phyloP scores from a whole-genome alignment of 2,888 invertebrate genomes.

The Aleiodes testaceus region DNA sequence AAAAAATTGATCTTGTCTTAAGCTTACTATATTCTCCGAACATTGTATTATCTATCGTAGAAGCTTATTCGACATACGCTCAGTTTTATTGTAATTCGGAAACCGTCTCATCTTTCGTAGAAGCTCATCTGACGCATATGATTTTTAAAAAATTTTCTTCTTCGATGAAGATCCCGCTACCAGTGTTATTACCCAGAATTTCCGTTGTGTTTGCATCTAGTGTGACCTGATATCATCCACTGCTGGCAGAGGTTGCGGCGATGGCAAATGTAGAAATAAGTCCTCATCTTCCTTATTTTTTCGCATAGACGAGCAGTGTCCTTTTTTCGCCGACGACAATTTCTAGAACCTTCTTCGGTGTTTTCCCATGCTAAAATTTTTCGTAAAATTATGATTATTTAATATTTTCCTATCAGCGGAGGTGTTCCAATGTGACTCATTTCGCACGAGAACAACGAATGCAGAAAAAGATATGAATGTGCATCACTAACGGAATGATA shows the following conservation, averaged over 20 bases:
- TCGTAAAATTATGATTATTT: neutral
- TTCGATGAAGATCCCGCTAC: neutral
- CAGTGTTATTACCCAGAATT: neutral
- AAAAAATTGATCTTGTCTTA: too few species aligned
- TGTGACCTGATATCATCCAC: too few species aligned
- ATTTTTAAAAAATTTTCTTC: too few species aligned
- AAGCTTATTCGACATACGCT: neutral
- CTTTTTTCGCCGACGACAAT: neutral
- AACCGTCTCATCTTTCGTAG: neutral
- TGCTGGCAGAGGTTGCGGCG: constrained; percentile 14
- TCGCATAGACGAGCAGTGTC: neutral
- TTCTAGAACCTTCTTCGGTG: neutral
- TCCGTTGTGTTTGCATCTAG: too few species aligned
- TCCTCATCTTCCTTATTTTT: constrained; percentile 14
- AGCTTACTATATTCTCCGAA: too few species aligned
- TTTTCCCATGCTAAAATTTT: neutral
- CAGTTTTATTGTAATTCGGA: neutral
- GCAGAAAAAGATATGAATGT: neutral
- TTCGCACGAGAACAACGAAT: constrained; percentile 14
- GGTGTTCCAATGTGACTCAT: constrained; percentile 17
- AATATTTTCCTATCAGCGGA: neutral
- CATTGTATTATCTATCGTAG: constrained; percentile 18
- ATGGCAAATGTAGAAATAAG: neutral
- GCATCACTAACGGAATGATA: neutral
- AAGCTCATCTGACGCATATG: too few species aligned